phyloP scores from a whole-genome alignment of 2,888 invertebrate genomes.

The Celastrina argiolus region DNA sequence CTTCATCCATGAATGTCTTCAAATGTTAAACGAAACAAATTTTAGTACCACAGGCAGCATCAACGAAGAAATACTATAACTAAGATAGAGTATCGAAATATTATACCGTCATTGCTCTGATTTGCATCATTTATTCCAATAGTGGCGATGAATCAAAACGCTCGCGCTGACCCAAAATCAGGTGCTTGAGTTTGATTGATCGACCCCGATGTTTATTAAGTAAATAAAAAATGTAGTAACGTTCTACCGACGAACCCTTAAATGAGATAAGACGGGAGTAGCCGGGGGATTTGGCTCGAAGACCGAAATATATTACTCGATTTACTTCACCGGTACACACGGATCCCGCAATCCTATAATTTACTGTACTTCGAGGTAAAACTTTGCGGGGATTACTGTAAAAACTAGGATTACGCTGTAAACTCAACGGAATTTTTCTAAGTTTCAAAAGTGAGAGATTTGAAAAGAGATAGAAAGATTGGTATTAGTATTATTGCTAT shows the following conservation, averaged over 20 bases:
- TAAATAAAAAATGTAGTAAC: slow-evolving; percentile 12
- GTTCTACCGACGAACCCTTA: neutral
- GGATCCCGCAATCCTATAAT: slow-evolving; percentile 9
- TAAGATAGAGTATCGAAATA: neutral
- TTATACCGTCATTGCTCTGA: neutral
- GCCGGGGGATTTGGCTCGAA: slow-evolving; percentile 16
- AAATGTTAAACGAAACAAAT: too few relatives aligned
- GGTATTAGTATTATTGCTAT: too few relatives aligned
- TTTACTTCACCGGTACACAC: slow-evolving; percentile 16
- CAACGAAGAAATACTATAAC: too few relatives aligned
- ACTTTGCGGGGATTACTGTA: slow-evolving; percentile 8
- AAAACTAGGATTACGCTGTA: slow-evolving; percentile 4
- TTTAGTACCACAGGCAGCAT: too few relatives aligned
- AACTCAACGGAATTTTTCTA: neutral
- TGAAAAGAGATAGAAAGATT: neutral
- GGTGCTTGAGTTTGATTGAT: neutral
- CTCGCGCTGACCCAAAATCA: neutral
- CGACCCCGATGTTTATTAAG: neutral
- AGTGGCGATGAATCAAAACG: neutral
- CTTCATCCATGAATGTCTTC: too few relatives aligned
- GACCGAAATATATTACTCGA: slow-evolving; percentile 22
- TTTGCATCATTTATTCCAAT: slow-evolving; percentile 9
- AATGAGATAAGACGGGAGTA: slow-evolving; percentile 18
- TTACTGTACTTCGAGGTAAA: slow-evolving; percentile 3
- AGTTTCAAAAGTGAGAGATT: neutral